Conservation (phyloP, 2,113 vertebrate species). For the Hippotragus niger region DNA sequence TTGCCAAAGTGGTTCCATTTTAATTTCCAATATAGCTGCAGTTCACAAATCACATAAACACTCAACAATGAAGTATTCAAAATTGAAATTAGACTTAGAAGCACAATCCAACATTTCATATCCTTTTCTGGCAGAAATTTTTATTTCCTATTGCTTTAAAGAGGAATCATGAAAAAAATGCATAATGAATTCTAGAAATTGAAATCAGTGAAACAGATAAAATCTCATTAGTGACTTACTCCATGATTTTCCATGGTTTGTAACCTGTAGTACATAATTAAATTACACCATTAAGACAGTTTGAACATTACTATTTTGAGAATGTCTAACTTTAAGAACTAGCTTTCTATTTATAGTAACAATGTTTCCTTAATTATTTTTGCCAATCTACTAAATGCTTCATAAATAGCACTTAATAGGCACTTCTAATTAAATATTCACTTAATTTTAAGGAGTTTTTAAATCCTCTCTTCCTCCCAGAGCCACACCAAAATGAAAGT, state of each 20-base stretch:
- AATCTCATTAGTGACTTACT: conserved; percentile 53
- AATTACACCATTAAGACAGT: conserved; percentile 24
- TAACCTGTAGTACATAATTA: conserved; percentile 47
- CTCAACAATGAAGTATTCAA: neutral
- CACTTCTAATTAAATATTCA: neutral
- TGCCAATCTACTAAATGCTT: neutral
- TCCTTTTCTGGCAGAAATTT: neutral
- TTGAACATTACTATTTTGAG: neutral
- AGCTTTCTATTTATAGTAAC: conserved; percentile 5
- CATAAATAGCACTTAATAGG: neutral
- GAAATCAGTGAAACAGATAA: conserved; percentile 52
- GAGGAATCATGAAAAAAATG: neutral
- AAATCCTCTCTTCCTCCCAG: neutral
- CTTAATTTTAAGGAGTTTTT: neutral
- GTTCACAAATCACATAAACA: conserved; percentile 10
- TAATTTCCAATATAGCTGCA: neutral
- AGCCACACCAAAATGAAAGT: neutral
- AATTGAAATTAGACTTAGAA: neutral
- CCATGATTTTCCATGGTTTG: conserved; percentile 41
- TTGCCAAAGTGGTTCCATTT: neutral
- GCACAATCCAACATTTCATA: neutral
- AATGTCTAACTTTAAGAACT: neutral
- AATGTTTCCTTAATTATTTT: neutral
- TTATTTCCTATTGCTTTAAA: conserved; percentile 18
- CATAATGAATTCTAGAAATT: conserved; percentile 37